Base-by-base conservation (phyloP, 2,888 invertebrate genomes). In the Drosophila merina region DNA sequence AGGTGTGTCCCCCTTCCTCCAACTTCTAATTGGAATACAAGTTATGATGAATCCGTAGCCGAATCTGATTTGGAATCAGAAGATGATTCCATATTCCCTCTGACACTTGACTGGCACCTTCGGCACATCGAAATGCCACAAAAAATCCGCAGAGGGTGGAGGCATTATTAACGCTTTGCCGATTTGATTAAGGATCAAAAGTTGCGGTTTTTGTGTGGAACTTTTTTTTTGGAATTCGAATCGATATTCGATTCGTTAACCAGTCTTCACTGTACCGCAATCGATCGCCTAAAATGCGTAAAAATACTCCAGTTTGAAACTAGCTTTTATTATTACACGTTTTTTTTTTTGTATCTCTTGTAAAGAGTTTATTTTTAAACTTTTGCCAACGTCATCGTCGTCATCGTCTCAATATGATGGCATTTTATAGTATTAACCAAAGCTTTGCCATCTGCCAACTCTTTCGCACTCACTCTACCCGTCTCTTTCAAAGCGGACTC, bases 371-470 rank as follows among this genome's bases (percentile, higher is more conserved):
- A 57, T 26, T 30, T 49, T 48, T 60, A 36, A 42, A 45, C 64
- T 81, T 87, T 55, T 72, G 64, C 57, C 66, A 72, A 62, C 83
- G 70, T 82, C 80, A 81, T 82, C 76, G 70, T 81, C 80, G 78
- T 81, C 74, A 20, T 20, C 20, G 70, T 74, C 62, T 69, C 72
- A 66, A 82, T 86, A 82, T 85, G 79, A 73, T 88, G 78, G 73
- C 83, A 86, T 86, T 84, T 86, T 80, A 82, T 76, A 76, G 87
- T 81, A 78, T 82, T 82, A 87, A 82, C 84, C 85, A 87, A 84
- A 82, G 82, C 63, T 87, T 5, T 10, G 80, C 45, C 42, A 28
- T 49, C 47, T 10, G 77, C 45, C 42, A 28, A 44, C 49, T 12
- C 28, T 66, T n/a, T 56, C 48, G 31, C 58, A 55, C 44, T 4